A percentile compares a stretch with the other conserved stretches of the same genome.
These are phyloP conservation scores for Drosophila melanosoma DNA, from an alignment of 2,888 invertebrate genomes.

Conservation along the genomic window DNA sequence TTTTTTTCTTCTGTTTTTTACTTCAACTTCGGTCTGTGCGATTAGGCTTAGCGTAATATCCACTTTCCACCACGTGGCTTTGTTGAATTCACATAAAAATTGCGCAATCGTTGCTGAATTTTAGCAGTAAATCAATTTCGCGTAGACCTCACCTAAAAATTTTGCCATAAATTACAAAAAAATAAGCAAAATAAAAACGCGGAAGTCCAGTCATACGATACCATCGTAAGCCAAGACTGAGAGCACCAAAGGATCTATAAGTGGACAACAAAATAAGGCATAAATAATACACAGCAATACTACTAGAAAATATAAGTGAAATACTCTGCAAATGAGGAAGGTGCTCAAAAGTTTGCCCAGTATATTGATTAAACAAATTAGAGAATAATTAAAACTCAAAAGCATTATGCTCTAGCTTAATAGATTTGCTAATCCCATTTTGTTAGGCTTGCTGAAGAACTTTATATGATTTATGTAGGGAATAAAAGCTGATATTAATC, in stretches of 20 bases:
- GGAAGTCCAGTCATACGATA: conserved; percentile 37
- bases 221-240: conserved; percentile 37
- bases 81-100: conserved; percentile 30
- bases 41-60: conserved; percentile 7
- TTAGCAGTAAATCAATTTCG: conserved; percentile 52
- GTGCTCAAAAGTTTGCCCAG: no score
- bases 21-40: conserved; percentile 9
- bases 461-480: conserved; percentile 4
- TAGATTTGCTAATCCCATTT: background rate
- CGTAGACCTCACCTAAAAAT: conserved; percentile 18
- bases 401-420: background rate
- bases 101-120: conserved; percentile 34
- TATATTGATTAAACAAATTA: background rate
- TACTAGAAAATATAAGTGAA: background rate
- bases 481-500: conserved; percentile 7
- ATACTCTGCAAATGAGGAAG: background rate
- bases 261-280: conserved; percentile 50
- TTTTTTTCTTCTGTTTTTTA: background rate
- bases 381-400: background rate
- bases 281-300: conserved; percentile 41
- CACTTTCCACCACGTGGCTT: background rate
- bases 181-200: background rate
- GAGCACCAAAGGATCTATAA: conserved; percentile 24
- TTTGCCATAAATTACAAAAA: conserved; percentile 52
- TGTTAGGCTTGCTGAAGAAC: background rate